Percentiles rank a stretch among this genome's conserved stretches.
phyloP scores from a whole-genome alignment of 2,888 invertebrate genomes.

The Portevinia maculata region DNA sequence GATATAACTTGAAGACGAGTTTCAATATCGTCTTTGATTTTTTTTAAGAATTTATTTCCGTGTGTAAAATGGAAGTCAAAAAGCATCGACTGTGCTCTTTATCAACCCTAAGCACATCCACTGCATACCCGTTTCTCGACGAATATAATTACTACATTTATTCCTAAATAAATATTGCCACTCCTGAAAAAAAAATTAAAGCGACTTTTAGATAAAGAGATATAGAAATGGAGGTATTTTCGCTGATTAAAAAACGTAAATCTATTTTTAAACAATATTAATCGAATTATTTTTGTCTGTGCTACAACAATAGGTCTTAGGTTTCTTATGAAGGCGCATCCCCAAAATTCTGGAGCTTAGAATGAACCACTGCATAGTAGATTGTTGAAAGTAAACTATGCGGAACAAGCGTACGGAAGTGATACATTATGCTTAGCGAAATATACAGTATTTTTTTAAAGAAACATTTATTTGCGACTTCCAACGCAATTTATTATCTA shows the following conservation, averaged over 20 bases:
- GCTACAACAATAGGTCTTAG: too few species aligned
- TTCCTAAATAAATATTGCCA: neutral
- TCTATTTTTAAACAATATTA: neutral
- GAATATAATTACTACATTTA: conserved; percentile 10
- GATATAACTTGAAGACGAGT: too few species aligned
- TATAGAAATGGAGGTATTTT: neutral
- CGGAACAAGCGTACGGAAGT: neutral
- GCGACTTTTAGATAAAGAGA: neutral
- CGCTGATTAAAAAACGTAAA: neutral
- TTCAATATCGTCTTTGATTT: too few species aligned
- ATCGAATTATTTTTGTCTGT: neutral
- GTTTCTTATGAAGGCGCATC: too few species aligned
- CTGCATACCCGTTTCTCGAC: too few species aligned
- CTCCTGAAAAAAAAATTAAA: conserved; percentile 2
- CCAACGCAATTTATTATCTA: neutral
- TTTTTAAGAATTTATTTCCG: too few species aligned
- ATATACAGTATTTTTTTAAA: too few species aligned
- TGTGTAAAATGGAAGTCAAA: neutral
- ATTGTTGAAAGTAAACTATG: neutral
- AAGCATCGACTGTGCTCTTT: conserved; percentile 13
- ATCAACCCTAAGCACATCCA: neutral
- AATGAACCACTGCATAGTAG: too few species aligned
- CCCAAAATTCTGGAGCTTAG: too few species aligned
- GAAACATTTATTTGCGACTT: too few species aligned
- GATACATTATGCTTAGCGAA: neutral